These are phyloP conservation scores for Neuroterus valhalla DNA, from an alignment of 1,140 invertebrate species.

Conservation along the genomic window DNA sequence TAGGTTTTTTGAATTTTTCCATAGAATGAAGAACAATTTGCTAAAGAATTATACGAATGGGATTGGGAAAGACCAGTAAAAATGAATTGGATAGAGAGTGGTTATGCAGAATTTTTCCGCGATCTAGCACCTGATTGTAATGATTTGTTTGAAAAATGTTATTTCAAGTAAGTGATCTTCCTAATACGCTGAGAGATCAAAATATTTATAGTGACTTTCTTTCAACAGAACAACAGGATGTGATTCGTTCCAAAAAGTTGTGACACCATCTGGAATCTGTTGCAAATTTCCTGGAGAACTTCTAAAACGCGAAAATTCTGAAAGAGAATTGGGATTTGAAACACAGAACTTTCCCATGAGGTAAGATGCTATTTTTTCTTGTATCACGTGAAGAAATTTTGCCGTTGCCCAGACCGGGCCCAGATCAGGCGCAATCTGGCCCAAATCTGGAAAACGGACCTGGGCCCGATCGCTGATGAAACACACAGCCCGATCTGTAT, in stretches of 20 bases:
- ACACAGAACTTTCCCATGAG: constrained; percentile 33
- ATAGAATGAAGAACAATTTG: constrained; percentile 28
- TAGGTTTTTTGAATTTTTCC: neutral
- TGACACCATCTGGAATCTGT: constrained; percentile 42
- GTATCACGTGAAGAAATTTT: too few species aligned
- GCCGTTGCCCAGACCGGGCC: too few species aligned
- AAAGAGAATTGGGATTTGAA: constrained; percentile 34
- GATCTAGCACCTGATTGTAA: constrained; percentile 39
- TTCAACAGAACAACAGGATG: too few species aligned
- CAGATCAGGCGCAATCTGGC: too few species aligned
- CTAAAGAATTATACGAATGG: constrained; percentile 49
- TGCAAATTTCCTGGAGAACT: constrained; percentile 32
- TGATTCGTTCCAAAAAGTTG: constrained; percentile 35
- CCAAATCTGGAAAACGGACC: too few species aligned
- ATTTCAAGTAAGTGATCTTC: constrained; percentile 33
- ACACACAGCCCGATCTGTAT: too few species aligned
- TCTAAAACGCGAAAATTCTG: constrained; percentile 25
- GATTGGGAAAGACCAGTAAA: constrained; percentile 25
- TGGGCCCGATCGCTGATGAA: too few species aligned
- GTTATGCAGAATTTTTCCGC: constrained; percentile 33
- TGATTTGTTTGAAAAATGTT: constrained; percentile 40
- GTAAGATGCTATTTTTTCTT: constrained; percentile 35
- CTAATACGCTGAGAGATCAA: neutral
- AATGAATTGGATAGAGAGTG: neutral
- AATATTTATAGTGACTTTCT: too few species aligned